These are phyloP conservation scores for Columba livia DNA, from an alignment of 2,113 vertebrate genomes.

Conservation along the genomic window DNA sequence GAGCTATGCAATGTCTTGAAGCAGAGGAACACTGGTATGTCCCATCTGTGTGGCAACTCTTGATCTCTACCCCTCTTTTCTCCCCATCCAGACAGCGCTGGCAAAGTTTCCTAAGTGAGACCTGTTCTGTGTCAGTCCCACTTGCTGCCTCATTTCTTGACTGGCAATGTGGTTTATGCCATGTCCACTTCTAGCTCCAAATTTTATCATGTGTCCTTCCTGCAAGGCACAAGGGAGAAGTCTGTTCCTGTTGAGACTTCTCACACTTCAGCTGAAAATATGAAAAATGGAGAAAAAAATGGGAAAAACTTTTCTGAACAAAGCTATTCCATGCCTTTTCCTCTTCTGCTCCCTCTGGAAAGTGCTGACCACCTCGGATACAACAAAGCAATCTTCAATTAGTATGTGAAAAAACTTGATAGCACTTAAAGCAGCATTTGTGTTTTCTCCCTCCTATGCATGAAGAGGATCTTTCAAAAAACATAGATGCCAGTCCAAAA, in stretches of 20 bases:
- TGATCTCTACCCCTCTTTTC: background rate
- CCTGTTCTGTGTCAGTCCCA: background rate
- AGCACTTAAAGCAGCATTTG: background rate
- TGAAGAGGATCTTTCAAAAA: background rate
- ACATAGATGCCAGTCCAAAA: background rate
- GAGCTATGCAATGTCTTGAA: no score
- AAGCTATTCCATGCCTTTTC: background rate
- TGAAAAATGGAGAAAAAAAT: background rate
- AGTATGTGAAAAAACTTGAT: background rate
- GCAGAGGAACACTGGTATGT: background rate
- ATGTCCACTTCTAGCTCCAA: background rate
- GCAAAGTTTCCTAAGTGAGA: background rate
- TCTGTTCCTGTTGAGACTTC: background rate
- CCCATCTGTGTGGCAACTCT: background rate
- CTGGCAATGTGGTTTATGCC: background rate
- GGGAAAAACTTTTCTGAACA: background rate
- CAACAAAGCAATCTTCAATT: background rate
- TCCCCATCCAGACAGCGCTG: background rate
- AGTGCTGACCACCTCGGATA: background rate
- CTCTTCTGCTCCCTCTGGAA: background rate
- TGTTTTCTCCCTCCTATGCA: background rate
- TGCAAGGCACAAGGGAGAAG: background rate
- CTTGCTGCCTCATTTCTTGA: background rate
- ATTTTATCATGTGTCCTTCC: background rate
- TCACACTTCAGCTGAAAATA: background rate